phyloP scores from a whole-genome alignment of 2,113 vertebrate species.

The Rousettus leschenaultii region DNA sequence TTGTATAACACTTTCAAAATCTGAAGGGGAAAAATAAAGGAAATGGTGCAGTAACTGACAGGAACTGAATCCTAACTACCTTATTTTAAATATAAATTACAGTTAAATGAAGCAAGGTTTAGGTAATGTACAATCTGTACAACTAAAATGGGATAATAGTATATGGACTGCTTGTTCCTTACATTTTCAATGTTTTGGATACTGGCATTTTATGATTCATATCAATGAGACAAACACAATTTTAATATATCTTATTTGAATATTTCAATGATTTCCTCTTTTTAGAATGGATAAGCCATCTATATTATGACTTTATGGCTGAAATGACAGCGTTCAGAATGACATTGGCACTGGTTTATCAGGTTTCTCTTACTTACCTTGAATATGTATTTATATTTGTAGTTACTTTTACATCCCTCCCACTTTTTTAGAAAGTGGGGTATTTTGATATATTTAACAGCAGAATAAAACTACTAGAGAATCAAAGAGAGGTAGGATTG shows the following conservation, averaged over 20 bases:
- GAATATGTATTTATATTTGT: neutral
- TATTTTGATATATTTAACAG: neutral
- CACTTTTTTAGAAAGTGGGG: neutral
- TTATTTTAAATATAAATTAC: constrained; percentile 73
- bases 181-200: constrained; percentile 18
- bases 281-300: neutral
- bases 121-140: neutral
- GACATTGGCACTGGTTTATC: neutral
- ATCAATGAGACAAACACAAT: neutral
- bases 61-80: constrained; percentile 50
- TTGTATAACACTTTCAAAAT: constrained; percentile 47
- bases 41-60: constrained; percentile 46
- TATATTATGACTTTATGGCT: constrained; percentile 19
- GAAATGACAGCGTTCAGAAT: constrained; percentile 21
- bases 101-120: constrained; percentile 64
- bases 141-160: neutral
- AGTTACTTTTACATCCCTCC: neutral
- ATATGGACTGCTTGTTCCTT: neutral
- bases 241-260: constrained; percentile 21
- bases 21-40: constrained; percentile 42
- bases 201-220: neutral
- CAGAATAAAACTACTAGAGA: neutral
- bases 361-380: neutral
- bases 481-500: neutral
- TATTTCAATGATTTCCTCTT: constrained; percentile 7